Evolutionary conservation across 2,888 invertebrate species (phyloP).

Genomic region (Dolichomitus sp.): DNA sequence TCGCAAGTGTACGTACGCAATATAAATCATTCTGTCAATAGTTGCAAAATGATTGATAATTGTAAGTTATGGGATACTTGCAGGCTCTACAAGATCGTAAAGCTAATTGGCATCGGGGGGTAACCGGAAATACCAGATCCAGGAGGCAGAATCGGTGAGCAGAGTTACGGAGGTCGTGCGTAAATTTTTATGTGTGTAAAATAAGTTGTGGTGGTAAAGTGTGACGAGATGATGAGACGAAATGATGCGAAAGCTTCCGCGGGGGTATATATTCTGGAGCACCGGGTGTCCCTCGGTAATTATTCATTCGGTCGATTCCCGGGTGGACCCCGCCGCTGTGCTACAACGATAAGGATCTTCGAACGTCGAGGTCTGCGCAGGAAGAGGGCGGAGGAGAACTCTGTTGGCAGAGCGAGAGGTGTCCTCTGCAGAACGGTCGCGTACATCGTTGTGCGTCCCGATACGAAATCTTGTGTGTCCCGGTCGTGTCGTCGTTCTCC

Average conservation of each 20-base stretch:
- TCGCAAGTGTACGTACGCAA: not conserved
- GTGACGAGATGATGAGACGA: constrained; percentile 64
- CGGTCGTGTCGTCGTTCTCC: constrained; percentile 68
- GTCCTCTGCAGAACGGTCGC: constrained; percentile 70
- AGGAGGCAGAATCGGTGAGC: not conserved
- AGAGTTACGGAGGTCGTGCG: constrained; percentile 1
- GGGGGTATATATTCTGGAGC: constrained; percentile 49
- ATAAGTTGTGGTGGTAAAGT: constrained; percentile 28
- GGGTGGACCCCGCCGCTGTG: constrained; percentile 65
- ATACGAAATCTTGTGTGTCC: constrained; percentile 80
- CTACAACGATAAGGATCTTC: constrained; percentile 78
- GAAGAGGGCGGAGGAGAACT: constrained; percentile 70
- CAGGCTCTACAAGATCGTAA: constrained; percentile 45
- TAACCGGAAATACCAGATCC: constrained; percentile 34
- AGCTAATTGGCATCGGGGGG: constrained; percentile 61
- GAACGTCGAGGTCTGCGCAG: constrained; percentile 74
- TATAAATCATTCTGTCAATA: constrained; percentile 59
- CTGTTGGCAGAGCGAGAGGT: constrained; percentile 56
- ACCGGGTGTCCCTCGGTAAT: constrained; percentile 80
- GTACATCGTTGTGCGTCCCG: constrained; percentile 71
- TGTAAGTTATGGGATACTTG: constrained; percentile 19
- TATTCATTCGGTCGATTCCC: constrained; percentile 81
- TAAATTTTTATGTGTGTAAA: constrained; percentile 38
- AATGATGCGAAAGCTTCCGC: constrained; percentile 33
- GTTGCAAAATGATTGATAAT: constrained; percentile 63